Evolutionary conservation across 2,113 vertebrate genomes (phyloP).

Genomic region (Hemiscyllium ocellatum): DNA sequence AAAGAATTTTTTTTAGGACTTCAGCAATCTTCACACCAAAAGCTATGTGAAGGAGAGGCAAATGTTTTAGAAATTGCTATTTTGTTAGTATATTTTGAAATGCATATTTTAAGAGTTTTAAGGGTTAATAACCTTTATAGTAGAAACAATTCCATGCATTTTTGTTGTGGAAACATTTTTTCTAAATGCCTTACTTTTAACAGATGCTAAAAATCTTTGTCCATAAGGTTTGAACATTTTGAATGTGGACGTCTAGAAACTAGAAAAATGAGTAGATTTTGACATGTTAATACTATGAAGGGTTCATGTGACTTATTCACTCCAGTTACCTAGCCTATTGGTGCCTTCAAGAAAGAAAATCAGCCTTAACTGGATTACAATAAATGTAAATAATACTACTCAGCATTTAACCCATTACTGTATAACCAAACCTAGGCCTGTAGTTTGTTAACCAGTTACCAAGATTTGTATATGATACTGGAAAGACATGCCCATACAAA

Average conservation of each 20-base stretch:
- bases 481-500: neutral
- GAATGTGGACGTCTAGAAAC: slow-evolving; percentile 25
- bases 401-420: neutral
- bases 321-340: slow-evolving; percentile 72
- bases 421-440: neutral
- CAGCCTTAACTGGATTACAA: slow-evolving; percentile 41
- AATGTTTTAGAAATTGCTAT: neutral
- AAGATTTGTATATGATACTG: neutral
- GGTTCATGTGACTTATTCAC: slow-evolving; percentile 69
- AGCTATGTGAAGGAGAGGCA: slow-evolving; percentile 20
- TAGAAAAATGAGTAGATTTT: slow-evolving; percentile 11
- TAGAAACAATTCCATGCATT: slow-evolving; percentile 33
- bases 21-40: slow-evolving; percentile 11
- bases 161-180: slow-evolving; percentile 24
- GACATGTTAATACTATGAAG: slow-evolving; percentile 54
- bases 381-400: neutral
- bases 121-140: neutral
- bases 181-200: slow-evolving; percentile 21
- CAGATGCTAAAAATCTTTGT: slow-evolving; percentile 16
- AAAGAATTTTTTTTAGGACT: slow-evolving; percentile 31
- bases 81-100: slow-evolving; percentile 35
- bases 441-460: neutral
- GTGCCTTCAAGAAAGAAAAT: slow-evolving; percentile 65
- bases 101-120: slow-evolving; percentile 24
- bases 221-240: slow-evolving; percentile 33